Base-by-base conservation (phyloP, 2,888 invertebrate species). In the Euplagia quadripunctaria region DNA sequence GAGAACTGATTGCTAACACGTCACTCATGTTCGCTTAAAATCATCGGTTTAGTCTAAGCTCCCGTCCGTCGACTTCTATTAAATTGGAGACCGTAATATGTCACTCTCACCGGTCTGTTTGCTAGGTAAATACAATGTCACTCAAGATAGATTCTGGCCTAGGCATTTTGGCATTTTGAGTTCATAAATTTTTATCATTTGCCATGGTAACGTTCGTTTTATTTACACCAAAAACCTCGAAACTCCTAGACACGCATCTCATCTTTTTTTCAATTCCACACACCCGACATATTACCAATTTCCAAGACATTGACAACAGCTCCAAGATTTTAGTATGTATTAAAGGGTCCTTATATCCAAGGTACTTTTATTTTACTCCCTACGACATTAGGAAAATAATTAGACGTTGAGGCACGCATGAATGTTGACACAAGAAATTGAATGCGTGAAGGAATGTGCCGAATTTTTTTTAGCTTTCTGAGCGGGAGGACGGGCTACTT, bases 391-490 rank as follows among this genome's bases (percentile, higher is more conserved):
- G 74, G 76, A 75, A 75, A 74, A 79, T 85, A 88, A 88, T 87
- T 87, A 88, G 79, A 74, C 73, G 76, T 69, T 66, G 75, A 70
- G 70, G 70, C 81, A 75, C 78, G 76, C 80, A 63, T 79, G 67
- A 70, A 76, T 82, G 85, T 87, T 86, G 86, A 84, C 85, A 84
- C 75, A 84, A 81, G 77, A 84, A 85, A 87, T 86, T 86, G 83
- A 77, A 82, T 75, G 76, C 85, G 87, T 84, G 85, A 41, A 76
- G 83, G 83, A 86, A 85, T 86, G 72, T 75, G n/a, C 64, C 71
- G 70, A 75, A 76, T 79, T 76, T 80, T n/a, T 76, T 77, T 78
- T 66, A 67, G 51, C 43, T 63, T 65, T 63, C 64, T 49, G 61
- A 58, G 51, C 11, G 20, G 49, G 46, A 51, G 16, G 72, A 72